A percentile compares a stretch with the other conserved stretches of the same genome.
These are phyloP conservation scores for Salminus brasiliensis DNA, from an alignment of 2,113 vertebrate genomes.

Conservation along the genomic window DNA sequence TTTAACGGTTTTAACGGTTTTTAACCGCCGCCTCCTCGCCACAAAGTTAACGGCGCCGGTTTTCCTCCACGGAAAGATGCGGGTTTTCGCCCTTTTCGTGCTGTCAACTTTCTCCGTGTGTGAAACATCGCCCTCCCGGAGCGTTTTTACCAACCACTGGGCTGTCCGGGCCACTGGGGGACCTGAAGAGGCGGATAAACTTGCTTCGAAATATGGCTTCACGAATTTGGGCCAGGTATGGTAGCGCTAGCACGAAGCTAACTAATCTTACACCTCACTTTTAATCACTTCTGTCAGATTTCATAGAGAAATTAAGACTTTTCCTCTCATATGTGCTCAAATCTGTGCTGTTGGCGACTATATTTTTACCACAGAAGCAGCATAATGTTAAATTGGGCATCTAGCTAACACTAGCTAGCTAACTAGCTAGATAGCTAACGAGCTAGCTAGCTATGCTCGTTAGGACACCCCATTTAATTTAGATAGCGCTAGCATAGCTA, in stretches of 20 bases:
- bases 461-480: too few relatives aligned
- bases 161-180: conserved; percentile 83
- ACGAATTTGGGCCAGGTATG: conserved; percentile 88
- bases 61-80: conserved; percentile 52
- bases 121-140: conserved; percentile 59
- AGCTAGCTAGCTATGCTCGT: too few relatives aligned
- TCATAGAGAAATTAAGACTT: neutral
- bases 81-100: conserved; percentile 45
- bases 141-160: conserved; percentile 89
- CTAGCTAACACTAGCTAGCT: too few relatives aligned
- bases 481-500: too few relatives aligned
- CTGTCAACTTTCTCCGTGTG: conserved; percentile 41
- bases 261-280: too few relatives aligned
- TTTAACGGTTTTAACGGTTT: neutral
- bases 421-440: too few relatives aligned
- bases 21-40: neutral
- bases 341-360: neutral
- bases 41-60: conserved; percentile 4
- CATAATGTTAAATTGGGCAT: neutral
- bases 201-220: conserved; percentile 86
- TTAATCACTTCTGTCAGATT: neutral
- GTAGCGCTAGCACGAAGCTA: too few relatives aligned
- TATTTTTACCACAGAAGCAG: neutral
- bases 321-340: neutral
- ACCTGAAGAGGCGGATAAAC: conserved; percentile 73